phyloP scores from a whole-genome alignment of 2,888 invertebrate genomes.

The Anthrax anthrax region DNA sequence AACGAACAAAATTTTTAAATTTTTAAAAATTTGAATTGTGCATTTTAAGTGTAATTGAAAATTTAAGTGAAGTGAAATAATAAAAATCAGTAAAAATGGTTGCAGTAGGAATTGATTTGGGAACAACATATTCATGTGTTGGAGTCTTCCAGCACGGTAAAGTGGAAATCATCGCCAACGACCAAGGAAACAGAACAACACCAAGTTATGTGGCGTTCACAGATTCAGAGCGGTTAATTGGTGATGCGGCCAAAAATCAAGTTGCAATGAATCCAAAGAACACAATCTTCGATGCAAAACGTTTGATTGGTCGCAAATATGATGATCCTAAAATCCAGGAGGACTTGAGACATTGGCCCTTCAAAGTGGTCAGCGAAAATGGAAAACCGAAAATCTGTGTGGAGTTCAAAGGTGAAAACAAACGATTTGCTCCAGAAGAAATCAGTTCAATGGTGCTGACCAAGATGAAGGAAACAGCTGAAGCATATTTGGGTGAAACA shows the following conservation, averaged over 20 bases:
- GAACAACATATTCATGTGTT: constrained; percentile 70
- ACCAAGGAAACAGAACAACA: constrained; percentile 68
- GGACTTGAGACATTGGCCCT: constrained; percentile 92
- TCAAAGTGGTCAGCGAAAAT: constrained; percentile 68
- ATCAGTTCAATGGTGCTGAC: constrained; percentile 84
- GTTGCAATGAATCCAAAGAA: constrained; percentile 83
- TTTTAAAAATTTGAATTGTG: neutral
- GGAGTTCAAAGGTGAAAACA: constrained; percentile 76
- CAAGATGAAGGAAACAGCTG: constrained; percentile 85
- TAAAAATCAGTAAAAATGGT: constrained; percentile 32
- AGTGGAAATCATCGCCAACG: constrained; percentile 73
- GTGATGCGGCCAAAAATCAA: constrained; percentile 76
- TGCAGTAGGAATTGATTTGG: constrained; percentile 67
- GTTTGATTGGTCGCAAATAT: constrained; percentile 85
- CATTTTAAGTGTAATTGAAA: constrained; percentile 22
- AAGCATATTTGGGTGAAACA: constrained; percentile 67
- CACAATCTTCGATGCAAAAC: constrained; percentile 89
- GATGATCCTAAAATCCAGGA: constrained; percentile 79
- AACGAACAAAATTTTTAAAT: too few relatives aligned
- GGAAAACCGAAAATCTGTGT: constrained; percentile 74
- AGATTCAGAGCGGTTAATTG: constrained; percentile 71
- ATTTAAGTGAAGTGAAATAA: neutral
- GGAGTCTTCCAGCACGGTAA: constrained; percentile 65
- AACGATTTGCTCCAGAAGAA: constrained; percentile 84
- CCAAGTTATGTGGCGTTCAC: constrained; percentile 71